A percentile compares a stretch with the other conserved stretches of the same genome.
Conservation (phyloP, 2,113 vertebrate species). For the Oenanthe oenanthe region DNA sequence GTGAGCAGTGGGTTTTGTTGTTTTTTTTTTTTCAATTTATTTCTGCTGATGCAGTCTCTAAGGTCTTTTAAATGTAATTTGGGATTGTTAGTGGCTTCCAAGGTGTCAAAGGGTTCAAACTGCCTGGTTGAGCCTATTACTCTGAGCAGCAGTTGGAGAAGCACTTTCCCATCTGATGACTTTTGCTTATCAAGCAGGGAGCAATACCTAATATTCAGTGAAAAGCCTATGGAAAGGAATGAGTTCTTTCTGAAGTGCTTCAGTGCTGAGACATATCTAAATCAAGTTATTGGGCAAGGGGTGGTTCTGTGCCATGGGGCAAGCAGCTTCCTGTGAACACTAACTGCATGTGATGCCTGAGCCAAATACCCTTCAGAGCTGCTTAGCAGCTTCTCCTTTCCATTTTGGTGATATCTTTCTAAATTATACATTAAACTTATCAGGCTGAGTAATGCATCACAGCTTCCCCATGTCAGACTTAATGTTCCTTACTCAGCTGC, state of each 20-base stretch:
- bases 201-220: neutral
- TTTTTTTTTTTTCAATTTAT: neutral
- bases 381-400: conserved; percentile 68
- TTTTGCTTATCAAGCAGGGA: neutral
- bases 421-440: conserved; percentile 77
- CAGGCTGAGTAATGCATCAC: conserved; percentile 73
- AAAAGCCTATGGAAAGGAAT: neutral
- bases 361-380: conserved; percentile 60
- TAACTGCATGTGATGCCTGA: neutral
- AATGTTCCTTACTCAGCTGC: conserved; percentile 49
- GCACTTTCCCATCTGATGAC: neutral
- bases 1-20: neutral
- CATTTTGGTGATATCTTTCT: conserved; percentile 75
- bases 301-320: neutral
- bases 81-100: neutral
- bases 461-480: conserved; percentile 63
- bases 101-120: neutral
- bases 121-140: neutral
- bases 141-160: neutral
- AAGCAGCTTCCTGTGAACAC: neutral
- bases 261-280: neutral
- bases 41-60: neutral
- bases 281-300: neutral
- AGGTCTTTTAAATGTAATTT: neutral
- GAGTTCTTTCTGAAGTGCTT: neutral